Percentiles rank a stretch among this genome's conserved stretches.
phyloP scores from a whole-genome alignment of 2,888 invertebrate species.

The Rhagonycha fulva region DNA sequence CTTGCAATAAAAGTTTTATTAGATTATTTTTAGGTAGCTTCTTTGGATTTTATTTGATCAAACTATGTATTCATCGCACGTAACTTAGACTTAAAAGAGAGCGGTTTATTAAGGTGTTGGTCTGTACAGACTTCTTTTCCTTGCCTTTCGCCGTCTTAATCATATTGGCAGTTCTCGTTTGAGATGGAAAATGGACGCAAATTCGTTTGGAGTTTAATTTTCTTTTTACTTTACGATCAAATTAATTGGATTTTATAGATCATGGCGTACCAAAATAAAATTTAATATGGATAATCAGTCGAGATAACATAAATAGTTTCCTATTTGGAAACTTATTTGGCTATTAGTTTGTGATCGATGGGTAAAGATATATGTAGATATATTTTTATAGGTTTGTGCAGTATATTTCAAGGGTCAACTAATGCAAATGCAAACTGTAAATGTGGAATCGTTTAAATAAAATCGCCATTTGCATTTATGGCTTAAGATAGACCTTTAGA shows the following conservation, averaged over 20 bases:
- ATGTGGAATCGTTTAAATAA: conserved; percentile 23
- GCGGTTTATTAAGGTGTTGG: conserved; percentile 27
- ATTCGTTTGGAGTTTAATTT: neutral
- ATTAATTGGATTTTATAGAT: neutral
- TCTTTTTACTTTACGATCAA: neutral
- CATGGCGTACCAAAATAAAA: neutral
- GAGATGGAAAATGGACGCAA: neutral
- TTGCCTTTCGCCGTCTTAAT: conserved; percentile 11
- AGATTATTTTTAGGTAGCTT: conserved; percentile 1
- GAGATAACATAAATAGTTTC: neutral
- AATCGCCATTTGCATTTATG: conserved; percentile 27
- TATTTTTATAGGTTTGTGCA: neutral
- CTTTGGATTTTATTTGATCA: conserved; percentile 10
- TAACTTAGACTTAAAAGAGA: conserved; percentile 18
- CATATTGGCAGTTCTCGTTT: conserved; percentile 10
- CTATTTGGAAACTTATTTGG: neutral
- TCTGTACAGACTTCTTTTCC: conserved; percentile 17
- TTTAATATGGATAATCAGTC: neutral
- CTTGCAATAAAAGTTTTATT: neutral
- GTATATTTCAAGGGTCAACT: conserved; percentile 18
- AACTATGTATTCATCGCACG: conserved; percentile 19
- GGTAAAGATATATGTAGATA: neutral
- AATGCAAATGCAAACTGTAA: conserved; percentile 23
- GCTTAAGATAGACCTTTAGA: conserved; percentile 19
- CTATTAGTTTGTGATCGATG: neutral